Evolutionary conservation across 2,888 invertebrate genomes (phyloP), one percentile per base, ranked within the genome.

Genomic region (Phengaris arion): DNA sequence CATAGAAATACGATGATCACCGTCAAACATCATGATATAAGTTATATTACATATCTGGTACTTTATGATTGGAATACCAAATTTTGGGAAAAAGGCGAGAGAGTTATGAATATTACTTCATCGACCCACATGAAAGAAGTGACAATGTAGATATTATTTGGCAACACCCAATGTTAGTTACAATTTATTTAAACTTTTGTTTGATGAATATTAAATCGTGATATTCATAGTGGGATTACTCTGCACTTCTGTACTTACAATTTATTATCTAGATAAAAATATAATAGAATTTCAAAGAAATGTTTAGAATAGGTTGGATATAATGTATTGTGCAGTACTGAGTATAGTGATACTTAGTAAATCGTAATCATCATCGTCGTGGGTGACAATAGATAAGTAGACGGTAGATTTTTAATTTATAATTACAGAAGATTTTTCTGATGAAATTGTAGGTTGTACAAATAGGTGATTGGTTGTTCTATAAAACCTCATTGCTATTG

Each of bases 361-460:
- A 59, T 10, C 35, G 35, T 8, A 59, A 59, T 22, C 9, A 7
- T 22, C 22, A 57, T 15, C 7, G 22, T 10, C 7, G 22, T 52
- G 12, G 12, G 52, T 12, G 1, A 52, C 10, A 1, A 59, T 3
- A 15, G 22, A 3, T 10, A 59, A 12, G 35, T 64, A 64, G 59
- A 22, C 35, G 12, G 12, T 64, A 64, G 6, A 13, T 45, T 6
- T 64, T 6, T 22, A 13, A 10, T 12, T 35, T 64, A 35, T 64
- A 10, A 35, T 10, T 12, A 35, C 22, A 45, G 35, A 64, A 13
- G 59, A 59, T 22, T 10, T 22, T 59, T 64, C 12, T 48, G 35
- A 45, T 64, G 64, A 64, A 64, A 64, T 64, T 64, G 35, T 64
- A 64, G 64, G 64, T 64, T 64, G 64, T 64, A 6, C 35, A 64